Conservation (phyloP, 2,797 vertebrate species). For the Falco berigora region DNA sequence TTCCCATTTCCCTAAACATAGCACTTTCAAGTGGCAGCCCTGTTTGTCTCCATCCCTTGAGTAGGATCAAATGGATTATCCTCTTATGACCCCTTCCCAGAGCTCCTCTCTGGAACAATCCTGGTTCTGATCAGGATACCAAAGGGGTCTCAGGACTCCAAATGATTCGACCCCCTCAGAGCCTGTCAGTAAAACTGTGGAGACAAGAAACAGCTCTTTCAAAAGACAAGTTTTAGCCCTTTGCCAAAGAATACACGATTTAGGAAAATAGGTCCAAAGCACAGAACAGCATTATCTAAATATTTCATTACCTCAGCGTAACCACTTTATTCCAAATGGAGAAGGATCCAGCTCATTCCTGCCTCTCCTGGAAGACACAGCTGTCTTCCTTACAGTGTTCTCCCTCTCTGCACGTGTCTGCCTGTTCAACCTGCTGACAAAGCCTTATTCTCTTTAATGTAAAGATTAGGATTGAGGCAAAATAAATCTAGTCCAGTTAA, state of each 20-base stretch:
- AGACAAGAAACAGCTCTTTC: not conserved
- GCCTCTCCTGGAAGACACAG: not conserved
- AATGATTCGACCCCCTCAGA: not conserved
- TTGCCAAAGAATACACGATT: constrained; percentile 24
- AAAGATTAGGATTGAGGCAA: not conserved
- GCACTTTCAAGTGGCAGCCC: not conserved
- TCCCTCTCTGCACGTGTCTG: not conserved
- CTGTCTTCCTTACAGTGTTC: not conserved
- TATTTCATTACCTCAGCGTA: constrained; percentile 9
- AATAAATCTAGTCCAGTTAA: not conserved
- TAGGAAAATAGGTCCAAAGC: not conserved
- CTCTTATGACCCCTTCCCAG: not conserved
- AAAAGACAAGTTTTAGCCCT: not conserved
- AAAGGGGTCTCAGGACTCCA: not conserved
- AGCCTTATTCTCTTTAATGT: not conserved
- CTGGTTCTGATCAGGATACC: not conserved
- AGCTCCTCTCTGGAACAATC: not conserved
- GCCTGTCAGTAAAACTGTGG: not conserved
- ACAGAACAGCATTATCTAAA: constrained; percentile 7
- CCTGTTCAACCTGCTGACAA: not conserved
- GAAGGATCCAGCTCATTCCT: not conserved
- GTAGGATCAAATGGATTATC: not conserved
- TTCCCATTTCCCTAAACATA: not conserved
- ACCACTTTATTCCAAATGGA: not conserved
- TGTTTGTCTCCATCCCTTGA: not conserved